Evolutionary conservation across 2,888 invertebrate genomes (phyloP).

Genomic region (Eristalis intricaria): DNA sequence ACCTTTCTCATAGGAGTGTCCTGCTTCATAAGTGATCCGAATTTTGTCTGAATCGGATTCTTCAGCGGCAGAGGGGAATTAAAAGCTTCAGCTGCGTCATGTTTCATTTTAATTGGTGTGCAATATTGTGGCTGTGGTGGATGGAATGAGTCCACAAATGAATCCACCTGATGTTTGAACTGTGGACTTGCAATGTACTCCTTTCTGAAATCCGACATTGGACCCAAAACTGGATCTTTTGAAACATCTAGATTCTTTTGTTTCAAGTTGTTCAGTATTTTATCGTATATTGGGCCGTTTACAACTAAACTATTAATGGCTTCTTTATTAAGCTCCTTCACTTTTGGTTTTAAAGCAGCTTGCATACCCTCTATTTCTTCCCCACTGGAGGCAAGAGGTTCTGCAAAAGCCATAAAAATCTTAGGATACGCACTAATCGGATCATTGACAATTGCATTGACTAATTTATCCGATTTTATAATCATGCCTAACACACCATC

Average conservation of each 20-base stretch:
- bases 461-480: slow-evolving; percentile 76
- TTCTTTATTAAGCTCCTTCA: slow-evolving; percentile 83
- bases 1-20: slow-evolving; percentile 80
- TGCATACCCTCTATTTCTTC: slow-evolving; percentile 74
- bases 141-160: slow-evolving; percentile 77
- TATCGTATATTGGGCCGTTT: slow-evolving; percentile 84
- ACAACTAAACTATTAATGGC: slow-evolving; percentile 84
- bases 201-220: slow-evolving; percentile 84
- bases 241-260: slow-evolving; percentile 83
- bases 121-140: slow-evolving; percentile 59
- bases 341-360: slow-evolving; percentile 80
- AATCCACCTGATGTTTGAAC: slow-evolving; percentile 83
- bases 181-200: slow-evolving; percentile 83
- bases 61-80: slow-evolving; percentile 79
- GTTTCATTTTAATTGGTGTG: slow-evolving; percentile 70
- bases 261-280: slow-evolving; percentile 83
- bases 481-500: slow-evolving; percentile 76
- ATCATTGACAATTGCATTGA: slow-evolving; percentile 74
- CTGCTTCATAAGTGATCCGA: slow-evolving; percentile 78
- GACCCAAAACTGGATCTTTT: slow-evolving; percentile 83
- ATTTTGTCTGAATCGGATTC: slow-evolving; percentile 75
- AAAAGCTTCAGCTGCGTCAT: slow-evolving; percentile 74
- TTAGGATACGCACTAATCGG: slow-evolving; percentile 74
- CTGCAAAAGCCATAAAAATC: slow-evolving; percentile 77
- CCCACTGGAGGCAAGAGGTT: slow-evolving; percentile 74